A percentile compares a stretch with the other conserved stretches of the same genome.
phyloP scores from a whole-genome alignment of 2,888 invertebrate species.

The Archaeoteleia sp. region DNA sequence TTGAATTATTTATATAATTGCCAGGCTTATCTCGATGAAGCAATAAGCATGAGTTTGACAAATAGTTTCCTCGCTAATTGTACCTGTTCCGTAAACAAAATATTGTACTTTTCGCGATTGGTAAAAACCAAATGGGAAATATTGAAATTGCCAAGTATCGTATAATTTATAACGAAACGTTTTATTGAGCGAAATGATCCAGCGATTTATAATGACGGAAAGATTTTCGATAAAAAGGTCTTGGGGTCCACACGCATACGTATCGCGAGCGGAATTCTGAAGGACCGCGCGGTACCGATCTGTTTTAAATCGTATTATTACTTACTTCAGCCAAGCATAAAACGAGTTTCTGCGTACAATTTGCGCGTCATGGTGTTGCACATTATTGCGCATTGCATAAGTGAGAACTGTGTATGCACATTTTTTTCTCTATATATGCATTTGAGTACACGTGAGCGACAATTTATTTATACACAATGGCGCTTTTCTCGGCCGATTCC shows the following conservation, averaged over 20 bases:
- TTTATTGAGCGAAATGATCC: neutral
- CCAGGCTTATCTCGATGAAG: too few relatives aligned
- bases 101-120: too few relatives aligned
- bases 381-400: slow-evolving; percentile 38
- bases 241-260: slow-evolving; percentile 1
- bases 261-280: slow-evolving; percentile 8
- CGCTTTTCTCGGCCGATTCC: slow-evolving; percentile 7
- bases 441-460: slow-evolving; percentile 11
- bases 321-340: slow-evolving; percentile 40
- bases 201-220: neutral
- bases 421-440: slow-evolving; percentile 3
- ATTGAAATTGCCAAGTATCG: too few relatives aligned
- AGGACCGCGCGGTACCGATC: slow-evolving; percentile 14
- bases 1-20: too few relatives aligned
- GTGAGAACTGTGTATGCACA: slow-evolving; percentile 9
- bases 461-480: slow-evolving; percentile 25
- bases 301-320: slow-evolving; percentile 37
- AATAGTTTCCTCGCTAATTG: too few relatives aligned
- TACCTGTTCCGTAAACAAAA: too few relatives aligned
- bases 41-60: too few relatives aligned
- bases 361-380: slow-evolving; percentile 38
- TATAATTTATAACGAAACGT: too few relatives aligned
- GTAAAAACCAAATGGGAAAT: too few relatives aligned
- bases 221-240: slow-evolving; percentile 3
- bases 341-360: slow-evolving; percentile 41